Conservation (phyloP, 2,797 vertebrate species). For the Alcedo quadribrachys region DNA sequence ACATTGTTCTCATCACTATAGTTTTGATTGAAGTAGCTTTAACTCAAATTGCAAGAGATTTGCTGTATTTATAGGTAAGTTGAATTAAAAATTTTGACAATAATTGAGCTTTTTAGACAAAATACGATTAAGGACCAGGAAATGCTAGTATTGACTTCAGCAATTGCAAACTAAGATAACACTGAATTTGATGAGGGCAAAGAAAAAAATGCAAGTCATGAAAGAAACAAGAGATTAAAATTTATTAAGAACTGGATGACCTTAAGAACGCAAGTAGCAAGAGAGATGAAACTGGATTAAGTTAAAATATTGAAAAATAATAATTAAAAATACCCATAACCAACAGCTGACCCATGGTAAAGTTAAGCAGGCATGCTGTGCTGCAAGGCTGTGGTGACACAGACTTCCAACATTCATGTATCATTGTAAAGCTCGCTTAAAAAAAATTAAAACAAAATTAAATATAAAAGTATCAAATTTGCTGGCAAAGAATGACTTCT, state of each 20-base stretch:
- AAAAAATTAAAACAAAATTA: not conserved
- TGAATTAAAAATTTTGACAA: not conserved
- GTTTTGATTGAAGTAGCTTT: slow-evolving; percentile 16
- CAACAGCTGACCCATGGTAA: not conserved
- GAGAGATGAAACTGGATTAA: not conserved
- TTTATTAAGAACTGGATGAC: not conserved
- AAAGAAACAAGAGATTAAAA: not conserved
- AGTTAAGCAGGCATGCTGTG: not conserved
- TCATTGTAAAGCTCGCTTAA: not conserved
- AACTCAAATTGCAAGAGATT: slow-evolving; percentile 23
- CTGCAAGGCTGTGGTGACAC: not conserved
- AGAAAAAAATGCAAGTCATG: not conserved
- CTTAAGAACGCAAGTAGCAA: slow-evolving; percentile 1
- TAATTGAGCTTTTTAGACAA: slow-evolving; percentile 12
- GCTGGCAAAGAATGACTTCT: not conserved
- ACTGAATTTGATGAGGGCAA: slow-evolving; percentile 5
- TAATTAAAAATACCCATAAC: slow-evolving; percentile 6
- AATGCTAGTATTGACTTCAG: not conserved
- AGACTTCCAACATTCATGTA: not conserved
- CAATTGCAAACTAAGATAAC: not conserved
- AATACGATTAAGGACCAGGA: slow-evolving; percentile 16
- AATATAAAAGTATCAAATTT: not conserved
- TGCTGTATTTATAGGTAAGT: not conserved
- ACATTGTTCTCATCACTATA: not conserved
- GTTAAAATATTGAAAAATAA: slow-evolving; percentile 20